Evolutionary conservation across 2,888 invertebrate genomes (phyloP), one percentile per base, ranked within the genome.

Genomic region (Plagiodera versicolora): DNA sequence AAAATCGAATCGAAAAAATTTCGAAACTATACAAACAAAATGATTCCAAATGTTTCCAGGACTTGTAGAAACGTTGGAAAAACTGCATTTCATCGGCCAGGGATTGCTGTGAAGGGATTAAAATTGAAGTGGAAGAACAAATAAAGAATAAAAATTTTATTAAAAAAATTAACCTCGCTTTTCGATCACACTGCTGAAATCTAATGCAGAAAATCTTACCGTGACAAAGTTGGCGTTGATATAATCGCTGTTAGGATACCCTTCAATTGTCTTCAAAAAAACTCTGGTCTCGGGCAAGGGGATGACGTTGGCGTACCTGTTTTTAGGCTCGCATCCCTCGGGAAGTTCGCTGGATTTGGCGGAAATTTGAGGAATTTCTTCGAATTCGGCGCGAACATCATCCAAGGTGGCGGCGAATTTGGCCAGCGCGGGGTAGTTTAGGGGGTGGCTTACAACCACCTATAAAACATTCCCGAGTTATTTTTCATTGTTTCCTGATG

Each of bases 221-320:
- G 91, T 89, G 68, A 96, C 89, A 81, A 87, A 96, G 81, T 94
- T 96, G 65, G 95, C 96, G 76, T 96, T 97, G 70, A 96, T 96
- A 77, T 96, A 97, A 80, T 94, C 93, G 53, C 91, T 89, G 64
- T 89, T 88, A 0, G 89, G 88, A 72, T 91, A 90, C 62, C 87
- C 89, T 58, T 89, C 89, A 60, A 88, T 83, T 64, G 86, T 84
- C 69, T 84, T 86, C 35, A 96, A 82, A 30, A 87, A 86, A 1
- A 96, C 95, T 74, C 95, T 85, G 28, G 94, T 94, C 80, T 95
- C 94, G 28, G 95, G 94, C 69, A 94, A 85, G 56, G 96, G 96
- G 69, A 96, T 89, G n/a, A 96, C 94, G 80, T 97, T 96, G 60
- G 95, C 94, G 81, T 94, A 97, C 67, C 92, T 83, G 81, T 97